Percentiles rank a stretch among this genome's conserved stretches.
phyloP scores from a whole-genome alignment of 2,888 invertebrate species.

The Bibio marci region DNA sequence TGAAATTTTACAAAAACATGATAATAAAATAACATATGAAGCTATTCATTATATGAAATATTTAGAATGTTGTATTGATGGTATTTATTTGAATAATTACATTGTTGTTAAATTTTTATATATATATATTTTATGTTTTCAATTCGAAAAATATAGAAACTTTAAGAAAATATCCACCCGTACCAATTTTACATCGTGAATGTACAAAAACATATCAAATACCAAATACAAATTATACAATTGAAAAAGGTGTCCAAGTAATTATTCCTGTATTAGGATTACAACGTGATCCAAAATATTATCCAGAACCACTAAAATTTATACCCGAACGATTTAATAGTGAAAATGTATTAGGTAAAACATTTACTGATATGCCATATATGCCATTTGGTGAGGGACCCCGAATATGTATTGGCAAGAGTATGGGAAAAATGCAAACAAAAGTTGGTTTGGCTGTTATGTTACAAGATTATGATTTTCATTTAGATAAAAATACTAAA shows the following conservation, averaged over 20 bases:
- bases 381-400: too few relatives aligned
- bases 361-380: conserved; percentile 13
- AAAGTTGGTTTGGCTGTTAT: conserved; percentile 3
- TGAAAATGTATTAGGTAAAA: conserved; percentile 11
- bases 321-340: conserved; percentile 28
- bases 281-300: conserved; percentile 28
- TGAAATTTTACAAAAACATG: conserved; percentile 1
- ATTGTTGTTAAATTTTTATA: too few relatives aligned
- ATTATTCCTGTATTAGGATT: conserved; percentile 26
- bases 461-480: not conserved
- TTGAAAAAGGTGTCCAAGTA: conserved; percentile 24
- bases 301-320: conserved; percentile 27
- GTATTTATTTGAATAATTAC: too few relatives aligned
- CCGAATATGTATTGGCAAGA: conserved; percentile 23
- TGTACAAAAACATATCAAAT: conserved; percentile 25
- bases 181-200: conserved; percentile 24
- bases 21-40: conserved; percentile 6
- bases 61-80: conserved; percentile 3
- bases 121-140: too few relatives aligned
- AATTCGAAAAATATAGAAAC: conserved; percentile 19
- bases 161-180: conserved; percentile 29
- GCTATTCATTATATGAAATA: conserved; percentile 8
- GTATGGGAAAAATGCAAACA: conserved; percentile 2
- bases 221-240: conserved; percentile 19
- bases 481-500: not conserved